Percentiles rank a stretch among this genome's conserved stretches.
Evolutionary conservation across 2,113 vertebrate genomes (phyloP).

Genomic region (Alaudala cheleensis): DNA sequence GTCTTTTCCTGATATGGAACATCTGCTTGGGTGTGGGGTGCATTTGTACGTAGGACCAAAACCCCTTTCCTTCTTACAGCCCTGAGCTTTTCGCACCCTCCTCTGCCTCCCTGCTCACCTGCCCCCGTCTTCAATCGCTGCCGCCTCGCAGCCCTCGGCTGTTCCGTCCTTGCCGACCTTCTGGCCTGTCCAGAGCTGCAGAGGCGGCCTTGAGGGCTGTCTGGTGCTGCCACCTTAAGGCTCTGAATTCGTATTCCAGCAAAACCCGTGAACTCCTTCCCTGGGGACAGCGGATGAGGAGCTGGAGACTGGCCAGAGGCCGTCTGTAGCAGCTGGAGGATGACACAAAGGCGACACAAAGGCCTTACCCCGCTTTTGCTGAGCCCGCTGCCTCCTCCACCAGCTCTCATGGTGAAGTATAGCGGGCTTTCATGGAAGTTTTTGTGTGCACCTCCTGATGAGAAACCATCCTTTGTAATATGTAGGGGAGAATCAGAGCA

Average conservation of each 20-base stretch:
- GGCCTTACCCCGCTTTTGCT: rapidly evolving
- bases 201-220: neutral
- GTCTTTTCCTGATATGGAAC: too few species aligned
- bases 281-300: neutral
- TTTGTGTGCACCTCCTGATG: neutral
- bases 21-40: too few species aligned
- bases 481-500: neutral
- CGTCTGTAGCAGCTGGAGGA: rapidly evolving
- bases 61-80: neutral
- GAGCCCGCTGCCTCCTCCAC: neutral
- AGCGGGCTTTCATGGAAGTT: neutral
- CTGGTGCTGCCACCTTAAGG: neutral
- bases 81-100: rapidly evolving
- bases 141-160: neutral
- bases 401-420: rapidly evolving
- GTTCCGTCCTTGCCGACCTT: too few species aligned
- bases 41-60: too few species aligned
- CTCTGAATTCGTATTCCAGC: neutral
- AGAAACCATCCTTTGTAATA: neutral
- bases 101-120: neutral
- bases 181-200: neutral
- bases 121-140: rapidly evolving
- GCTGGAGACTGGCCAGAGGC: too few species aligned
- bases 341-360: neutral
- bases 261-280: rapidly evolving